phyloP scores from a whole-genome alignment of 2,888 invertebrate species.

The Drosophila longiperda region DNA sequence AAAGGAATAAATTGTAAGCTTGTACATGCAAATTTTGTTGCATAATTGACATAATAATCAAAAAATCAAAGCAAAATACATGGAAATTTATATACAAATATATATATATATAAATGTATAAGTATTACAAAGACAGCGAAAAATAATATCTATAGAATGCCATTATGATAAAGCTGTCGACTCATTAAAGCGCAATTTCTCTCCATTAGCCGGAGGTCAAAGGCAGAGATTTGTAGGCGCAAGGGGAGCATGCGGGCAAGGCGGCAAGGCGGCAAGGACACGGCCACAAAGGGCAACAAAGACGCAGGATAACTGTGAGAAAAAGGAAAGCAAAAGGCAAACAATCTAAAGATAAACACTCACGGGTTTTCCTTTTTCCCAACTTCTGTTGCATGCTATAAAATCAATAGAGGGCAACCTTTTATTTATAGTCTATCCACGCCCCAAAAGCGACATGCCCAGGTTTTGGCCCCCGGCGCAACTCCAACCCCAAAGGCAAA shows the following conservation, averaged over 20 bases:
- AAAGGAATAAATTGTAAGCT: slow-evolving; percentile 14
- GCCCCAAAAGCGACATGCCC: slow-evolving; percentile 44
- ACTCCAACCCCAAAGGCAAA: slow-evolving; percentile 25
- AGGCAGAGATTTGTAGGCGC: slow-evolving; percentile 30
- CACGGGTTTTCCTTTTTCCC: slow-evolving; percentile 36
- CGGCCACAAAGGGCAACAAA: slow-evolving; percentile 6
- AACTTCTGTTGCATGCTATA: slow-evolving; percentile 38
- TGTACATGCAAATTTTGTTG: slow-evolving; percentile 39
- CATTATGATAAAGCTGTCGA: slow-evolving; percentile 69
- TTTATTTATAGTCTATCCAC: slow-evolving; percentile 74
- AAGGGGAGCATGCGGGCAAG: slow-evolving; percentile 9
- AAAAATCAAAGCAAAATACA: slow-evolving; percentile 30
- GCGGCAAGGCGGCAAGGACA: slow-evolving; percentile 25
- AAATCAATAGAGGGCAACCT: slow-evolving; percentile 75
- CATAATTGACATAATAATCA: slow-evolving; percentile 52
- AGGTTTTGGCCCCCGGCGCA: slow-evolving; percentile 16
- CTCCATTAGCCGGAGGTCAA: slow-evolving; percentile 63
- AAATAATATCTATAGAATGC: slow-evolving; percentile 19
- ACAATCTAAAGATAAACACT: slow-evolving; percentile 61
- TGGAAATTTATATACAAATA: slow-evolving; percentile 24
- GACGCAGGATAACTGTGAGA: slow-evolving; percentile 9
- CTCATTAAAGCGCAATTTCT: slow-evolving; percentile 77
- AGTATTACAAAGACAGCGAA: slow-evolving; percentile 11
- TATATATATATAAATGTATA: not conserved
- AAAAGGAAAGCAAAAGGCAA: slow-evolving; percentile 41